phyloP scores from a whole-genome alignment of 1,140 invertebrate species.

The Tenebrio molitor region DNA sequence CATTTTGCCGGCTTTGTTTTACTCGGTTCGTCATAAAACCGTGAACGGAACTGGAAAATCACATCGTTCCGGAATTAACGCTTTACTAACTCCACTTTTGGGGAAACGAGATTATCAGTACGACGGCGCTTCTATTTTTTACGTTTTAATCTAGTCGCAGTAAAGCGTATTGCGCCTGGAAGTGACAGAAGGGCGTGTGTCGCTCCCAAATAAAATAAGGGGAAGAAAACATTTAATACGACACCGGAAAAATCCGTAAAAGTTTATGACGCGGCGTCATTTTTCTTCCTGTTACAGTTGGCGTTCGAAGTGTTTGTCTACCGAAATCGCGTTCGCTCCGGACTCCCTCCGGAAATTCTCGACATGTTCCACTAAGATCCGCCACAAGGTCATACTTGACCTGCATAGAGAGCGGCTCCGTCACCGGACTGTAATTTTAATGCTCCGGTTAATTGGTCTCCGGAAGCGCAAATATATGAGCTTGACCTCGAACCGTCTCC shows the following conservation, averaged over 20 bases:
- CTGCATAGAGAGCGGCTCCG: neutral
- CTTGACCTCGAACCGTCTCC: neutral
- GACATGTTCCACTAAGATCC: conserved; percentile 28
- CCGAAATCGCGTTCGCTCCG: conserved; percentile 31
- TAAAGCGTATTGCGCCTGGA: conserved; percentile 27
- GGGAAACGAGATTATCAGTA: conserved; percentile 17
- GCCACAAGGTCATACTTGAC: conserved; percentile 14
- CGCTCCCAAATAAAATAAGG: conserved; percentile 28
- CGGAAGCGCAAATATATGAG: conserved; percentile 8
- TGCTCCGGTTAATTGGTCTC: conserved; percentile 15
- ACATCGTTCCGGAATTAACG: conserved; percentile 15
- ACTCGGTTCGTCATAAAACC: neutral
- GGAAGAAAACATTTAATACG: conserved; percentile 38
- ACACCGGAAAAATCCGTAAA: conserved; percentile 40
- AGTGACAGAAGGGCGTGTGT: conserved; percentile 27
- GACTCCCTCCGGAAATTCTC: conserved; percentile 20
- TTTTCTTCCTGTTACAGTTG: conserved; percentile 35
- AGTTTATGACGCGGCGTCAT: conserved; percentile 31
- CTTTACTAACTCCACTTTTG: conserved; percentile 16
- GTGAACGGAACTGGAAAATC: conserved; percentile 19
- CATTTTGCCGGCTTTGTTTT: neutral
- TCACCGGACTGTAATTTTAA: conserved; percentile 18
- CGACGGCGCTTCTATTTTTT: conserved; percentile 11
- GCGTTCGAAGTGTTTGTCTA: conserved; percentile 39
- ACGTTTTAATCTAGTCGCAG: conserved; percentile 18